These are phyloP conservation scores for Chelonus insularis DNA, from an alignment of 1,140 invertebrate genomes.

Conservation along the genomic window DNA sequence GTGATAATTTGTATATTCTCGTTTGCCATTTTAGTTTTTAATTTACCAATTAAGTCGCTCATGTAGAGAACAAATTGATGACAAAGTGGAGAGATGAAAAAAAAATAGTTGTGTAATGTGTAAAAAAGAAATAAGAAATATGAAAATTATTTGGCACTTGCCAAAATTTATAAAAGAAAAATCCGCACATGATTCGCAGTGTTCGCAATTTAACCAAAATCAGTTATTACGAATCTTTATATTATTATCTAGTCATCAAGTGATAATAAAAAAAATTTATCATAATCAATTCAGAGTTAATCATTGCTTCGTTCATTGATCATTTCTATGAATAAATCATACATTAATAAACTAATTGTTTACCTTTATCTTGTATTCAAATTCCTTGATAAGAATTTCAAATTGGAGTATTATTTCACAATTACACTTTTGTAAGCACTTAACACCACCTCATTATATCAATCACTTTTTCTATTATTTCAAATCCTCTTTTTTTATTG, in stretches of 20 bases:
- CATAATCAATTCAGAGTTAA: slow-evolving; percentile 42
- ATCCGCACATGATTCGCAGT: slow-evolving; percentile 34
- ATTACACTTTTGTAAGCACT: too few species aligned
- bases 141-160: neutral
- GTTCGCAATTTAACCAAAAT: slow-evolving; percentile 44
- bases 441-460: too few species aligned
- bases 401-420: too few species aligned
- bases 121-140: neutral
- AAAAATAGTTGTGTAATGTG: neutral
- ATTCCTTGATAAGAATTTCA: too few species aligned
- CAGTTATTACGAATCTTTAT: slow-evolving; percentile 56
- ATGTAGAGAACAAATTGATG: neutral
- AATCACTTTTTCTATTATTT: too few species aligned
- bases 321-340: too few species aligned
- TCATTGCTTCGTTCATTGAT: too few species aligned
- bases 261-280: slow-evolving; percentile 57
- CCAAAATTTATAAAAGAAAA: neutral
- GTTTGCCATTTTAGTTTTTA: slow-evolving; percentile 5
- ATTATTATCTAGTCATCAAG: slow-evolving; percentile 58
- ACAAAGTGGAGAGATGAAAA: neutral
- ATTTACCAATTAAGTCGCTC: slow-evolving; percentile 1
- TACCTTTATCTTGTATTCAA: too few species aligned
- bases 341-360: too few species aligned
- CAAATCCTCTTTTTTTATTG: too few species aligned
- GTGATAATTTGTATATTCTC: neutral